These are phyloP conservation scores for Ceratoteleas bidentatus DNA, from an alignment of 1,140 invertebrate genomes.

Conservation along the genomic window DNA sequence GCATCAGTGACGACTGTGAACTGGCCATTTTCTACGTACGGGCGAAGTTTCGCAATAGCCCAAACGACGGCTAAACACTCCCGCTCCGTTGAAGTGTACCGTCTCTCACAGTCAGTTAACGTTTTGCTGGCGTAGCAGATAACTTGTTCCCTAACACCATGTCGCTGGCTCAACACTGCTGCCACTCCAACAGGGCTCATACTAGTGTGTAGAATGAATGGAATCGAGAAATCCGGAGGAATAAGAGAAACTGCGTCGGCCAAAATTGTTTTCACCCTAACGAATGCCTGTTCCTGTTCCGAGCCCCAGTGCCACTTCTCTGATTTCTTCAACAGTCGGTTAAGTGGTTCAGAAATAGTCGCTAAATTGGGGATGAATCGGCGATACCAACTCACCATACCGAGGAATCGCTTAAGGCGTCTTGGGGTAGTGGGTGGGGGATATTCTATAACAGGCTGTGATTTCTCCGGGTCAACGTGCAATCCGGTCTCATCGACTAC, in stretches of 20 bases:
- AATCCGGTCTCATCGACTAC: slow-evolving; percentile 13
- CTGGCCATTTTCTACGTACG: slow-evolving; percentile 5
- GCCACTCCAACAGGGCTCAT: background rate
- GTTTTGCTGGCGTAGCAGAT: slow-evolving; percentile 6
- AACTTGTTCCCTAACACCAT: background rate
- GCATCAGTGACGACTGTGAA: slow-evolving; percentile 8
- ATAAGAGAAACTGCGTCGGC: background rate
- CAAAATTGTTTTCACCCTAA: background rate
- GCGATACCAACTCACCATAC: slow-evolving; percentile 71
- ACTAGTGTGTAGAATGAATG: slow-evolving; percentile 1
- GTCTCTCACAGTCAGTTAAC: background rate
- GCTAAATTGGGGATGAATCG: slow-evolving; percentile 72
- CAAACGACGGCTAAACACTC: slow-evolving; percentile 19
- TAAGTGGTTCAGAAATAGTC: slow-evolving; percentile 5
- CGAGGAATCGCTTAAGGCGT: slow-evolving; percentile 60
- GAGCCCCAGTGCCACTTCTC: slow-evolving; percentile 1
- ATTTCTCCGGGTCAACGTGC: slow-evolving; percentile 19
- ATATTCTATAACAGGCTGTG: slow-evolving; percentile 21
- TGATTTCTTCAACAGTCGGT: background rate
- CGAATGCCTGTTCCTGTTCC: background rate
- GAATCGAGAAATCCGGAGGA: background rate
- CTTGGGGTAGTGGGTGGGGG: slow-evolving; percentile 44
- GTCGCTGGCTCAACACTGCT: too few relatives aligned
- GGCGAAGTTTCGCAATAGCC: slow-evolving; percentile 17
- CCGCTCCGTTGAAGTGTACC: slow-evolving; percentile 1